These are phyloP conservation scores for Tragelaphus scriptus DNA, from an alignment of 2,113 vertebrate genomes.

Conservation along the genomic window DNA sequence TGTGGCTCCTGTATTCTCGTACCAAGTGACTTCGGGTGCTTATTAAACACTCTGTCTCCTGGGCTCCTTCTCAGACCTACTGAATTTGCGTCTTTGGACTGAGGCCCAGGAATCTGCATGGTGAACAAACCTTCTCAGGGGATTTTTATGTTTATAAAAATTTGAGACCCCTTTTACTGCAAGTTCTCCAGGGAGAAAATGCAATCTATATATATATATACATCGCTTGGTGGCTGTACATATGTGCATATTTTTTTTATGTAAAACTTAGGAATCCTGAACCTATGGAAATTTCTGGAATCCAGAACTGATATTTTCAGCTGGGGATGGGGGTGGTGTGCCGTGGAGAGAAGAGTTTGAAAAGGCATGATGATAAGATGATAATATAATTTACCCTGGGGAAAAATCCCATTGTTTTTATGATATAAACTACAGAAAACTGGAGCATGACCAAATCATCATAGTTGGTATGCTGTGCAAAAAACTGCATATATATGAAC, in stretches of 20 bases:
- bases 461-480: not conserved
- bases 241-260: not conserved
- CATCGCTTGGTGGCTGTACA: not conserved
- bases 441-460: not conserved
- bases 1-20: rapidly evolving
- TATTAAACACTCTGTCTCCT: not conserved
- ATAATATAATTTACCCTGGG: not conserved
- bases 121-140: not conserved
- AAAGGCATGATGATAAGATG: constrained; percentile 11
- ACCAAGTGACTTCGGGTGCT: not conserved
- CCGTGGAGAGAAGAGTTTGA: not conserved
- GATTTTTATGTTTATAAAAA: not conserved
- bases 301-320: not conserved
- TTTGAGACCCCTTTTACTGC: not conserved
- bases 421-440: not conserved
- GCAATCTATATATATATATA: not conserved
- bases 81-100: not conserved
- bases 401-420: not conserved
- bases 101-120: not conserved
- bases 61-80: not conserved
- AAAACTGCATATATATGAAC: no score
- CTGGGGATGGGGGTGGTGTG: not conserved
- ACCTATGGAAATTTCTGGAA: not conserved
- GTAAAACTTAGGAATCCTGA: not conserved
- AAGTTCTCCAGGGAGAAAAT: not conserved